Conservation (phyloP, 2,888 invertebrate species). For the Dynastes tityus region DNA sequence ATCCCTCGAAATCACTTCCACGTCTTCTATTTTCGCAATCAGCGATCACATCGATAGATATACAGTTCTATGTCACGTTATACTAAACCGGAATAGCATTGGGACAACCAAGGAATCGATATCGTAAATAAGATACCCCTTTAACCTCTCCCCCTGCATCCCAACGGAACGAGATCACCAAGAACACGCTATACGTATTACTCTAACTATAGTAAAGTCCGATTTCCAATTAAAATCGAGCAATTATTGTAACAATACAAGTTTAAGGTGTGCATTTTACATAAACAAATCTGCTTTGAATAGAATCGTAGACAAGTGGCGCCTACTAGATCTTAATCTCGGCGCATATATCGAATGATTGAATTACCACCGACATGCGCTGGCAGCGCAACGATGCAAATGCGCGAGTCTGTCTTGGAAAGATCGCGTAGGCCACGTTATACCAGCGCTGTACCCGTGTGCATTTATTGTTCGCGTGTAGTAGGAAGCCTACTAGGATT, state of each 20-base stretch:
- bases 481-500: neutral
- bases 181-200: no score
- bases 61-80: neutral
- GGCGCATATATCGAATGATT: slow-evolving; percentile 55
- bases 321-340: slow-evolving; percentile 60
- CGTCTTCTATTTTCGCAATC: no score
- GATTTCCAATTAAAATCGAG: slow-evolving; percentile 58
- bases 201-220: slow-evolving; percentile 13
- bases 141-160: neutral
- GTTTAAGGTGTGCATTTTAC: slow-evolving; percentile 56
- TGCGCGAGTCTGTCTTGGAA: slow-evolving; percentile 20
- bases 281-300: slow-evolving; percentile 59
- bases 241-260: slow-evolving; percentile 59
- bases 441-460: neutral
- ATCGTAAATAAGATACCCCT: slow-evolving; percentile 44
- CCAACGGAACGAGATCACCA: neutral
- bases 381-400: slow-evolving; percentile 55
- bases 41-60: no score
- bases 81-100: neutral
- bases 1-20: no score
- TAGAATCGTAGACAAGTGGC: slow-evolving; percentile 59
- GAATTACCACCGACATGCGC: slow-evolving; percentile 55
- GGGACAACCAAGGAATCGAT: slow-evolving; percentile 40
- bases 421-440: slow-evolving; percentile 51
- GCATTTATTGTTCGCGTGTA: neutral